Percentiles rank a stretch among this genome's conserved stretches.
These are phyloP conservation scores for Encarsia formosa DNA, from an alignment of 2,888 invertebrate genomes.

Conservation along the genomic window DNA sequence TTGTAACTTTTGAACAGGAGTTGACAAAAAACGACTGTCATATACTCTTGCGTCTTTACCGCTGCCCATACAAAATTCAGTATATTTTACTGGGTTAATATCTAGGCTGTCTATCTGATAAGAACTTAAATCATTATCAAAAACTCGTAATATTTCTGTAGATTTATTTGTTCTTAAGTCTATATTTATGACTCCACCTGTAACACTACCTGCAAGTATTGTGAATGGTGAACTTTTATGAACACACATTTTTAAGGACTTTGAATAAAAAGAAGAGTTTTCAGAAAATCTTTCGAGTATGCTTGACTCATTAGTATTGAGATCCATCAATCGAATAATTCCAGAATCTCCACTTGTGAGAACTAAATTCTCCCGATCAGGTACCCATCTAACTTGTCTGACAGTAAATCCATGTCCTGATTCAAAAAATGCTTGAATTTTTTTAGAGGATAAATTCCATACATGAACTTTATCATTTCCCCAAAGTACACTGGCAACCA, in stretches of 20 bases:
- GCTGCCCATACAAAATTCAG: constrained; percentile 15
- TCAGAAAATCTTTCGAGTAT: constrained; percentile 7
- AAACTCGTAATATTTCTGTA: constrained; percentile 5
- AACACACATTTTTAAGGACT: constrained; percentile 5
- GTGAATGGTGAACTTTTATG: constrained; percentile 9
- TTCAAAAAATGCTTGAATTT: constrained; percentile 1
- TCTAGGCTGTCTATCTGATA: constrained; percentile 17
- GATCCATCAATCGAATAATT: constrained; percentile 14
- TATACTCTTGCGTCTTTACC: constrained; percentile 9
- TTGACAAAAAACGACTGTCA: constrained; percentile 11
- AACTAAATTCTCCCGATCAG: constrained; percentile 15
- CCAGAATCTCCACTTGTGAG: constrained; percentile 17
- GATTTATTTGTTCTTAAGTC: constrained; percentile 15
- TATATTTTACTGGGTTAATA: constrained; percentile 15
- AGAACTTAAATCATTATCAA: constrained; percentile 6
- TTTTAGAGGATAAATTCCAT: constrained; percentile 9
- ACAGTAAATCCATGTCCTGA: background rate
- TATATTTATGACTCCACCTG: constrained; percentile 13
- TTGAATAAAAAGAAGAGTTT: background rate
- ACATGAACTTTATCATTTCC: constrained; percentile 16
- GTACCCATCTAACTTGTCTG: background rate
- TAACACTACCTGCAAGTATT: constrained; percentile 12
- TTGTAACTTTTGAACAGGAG: constrained; percentile 1
- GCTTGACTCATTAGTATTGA: constrained; percentile 3
- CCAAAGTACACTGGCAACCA: constrained; percentile 14